These are phyloP conservation scores for Basileuterus tristriatus DNA, from an alignment of 2,797 vertebrate species.

Conservation along the genomic window DNA sequence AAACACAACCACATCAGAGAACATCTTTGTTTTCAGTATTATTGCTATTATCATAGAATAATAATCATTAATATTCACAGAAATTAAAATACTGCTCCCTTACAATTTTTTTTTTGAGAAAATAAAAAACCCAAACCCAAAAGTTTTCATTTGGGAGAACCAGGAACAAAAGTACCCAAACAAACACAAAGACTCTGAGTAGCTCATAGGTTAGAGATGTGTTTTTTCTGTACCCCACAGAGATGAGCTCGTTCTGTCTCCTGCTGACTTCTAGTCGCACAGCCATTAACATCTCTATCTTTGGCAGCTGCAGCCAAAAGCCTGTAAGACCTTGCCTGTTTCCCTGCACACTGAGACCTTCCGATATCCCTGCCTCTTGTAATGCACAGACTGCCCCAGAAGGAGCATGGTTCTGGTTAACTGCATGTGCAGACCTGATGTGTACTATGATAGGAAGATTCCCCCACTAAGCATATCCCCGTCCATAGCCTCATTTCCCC, in stretches of 20 bases:
- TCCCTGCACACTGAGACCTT: background rate
- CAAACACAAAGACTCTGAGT: background rate
- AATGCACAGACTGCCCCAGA: background rate
- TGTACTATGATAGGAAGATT: background rate
- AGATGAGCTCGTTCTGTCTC: background rate
- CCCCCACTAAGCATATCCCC: fast-evolving
- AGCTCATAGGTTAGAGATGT: background rate
- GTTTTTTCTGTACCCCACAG: background rate
- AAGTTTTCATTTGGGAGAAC: background rate
- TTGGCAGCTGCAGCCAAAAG: background rate
- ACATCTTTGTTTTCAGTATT: background rate
- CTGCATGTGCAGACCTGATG: background rate
- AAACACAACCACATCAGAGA: background rate
- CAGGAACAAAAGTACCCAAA: background rate
- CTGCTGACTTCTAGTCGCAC: background rate
- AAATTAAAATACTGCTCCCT: background rate
- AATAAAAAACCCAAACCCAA: fast-evolving
- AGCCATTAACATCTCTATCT: background rate
- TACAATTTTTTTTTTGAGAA: background rate
- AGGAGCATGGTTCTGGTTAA: background rate
- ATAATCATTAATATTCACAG: background rate
- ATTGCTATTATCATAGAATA: background rate
- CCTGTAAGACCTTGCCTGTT: background rate
- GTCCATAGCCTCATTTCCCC: background rate
- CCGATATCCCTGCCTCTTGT: no score